Base-by-base conservation (phyloP, 2,113 vertebrate species). In the Parus major region DNA sequence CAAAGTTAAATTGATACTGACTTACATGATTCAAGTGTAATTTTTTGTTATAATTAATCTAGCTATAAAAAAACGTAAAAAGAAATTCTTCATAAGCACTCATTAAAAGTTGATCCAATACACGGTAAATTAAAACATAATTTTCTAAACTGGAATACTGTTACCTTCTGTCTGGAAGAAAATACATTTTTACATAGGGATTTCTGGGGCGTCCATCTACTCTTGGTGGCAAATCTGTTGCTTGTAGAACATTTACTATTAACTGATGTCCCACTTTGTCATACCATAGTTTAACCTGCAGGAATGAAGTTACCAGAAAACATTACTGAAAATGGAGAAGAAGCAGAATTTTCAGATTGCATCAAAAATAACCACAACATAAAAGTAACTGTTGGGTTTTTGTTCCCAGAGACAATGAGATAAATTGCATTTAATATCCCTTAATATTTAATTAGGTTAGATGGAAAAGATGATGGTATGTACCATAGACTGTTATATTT, bases 141-240 rank as follows among this genome's bases (percentile, higher is more conserved):
- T 81, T 82, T 89, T 94, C 66, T 86, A 23, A 75, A 49, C 23
- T 49, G 15, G 59, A 92, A 57, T 59, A 57, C 12, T 97, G 95
- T 97, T 98, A 98, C 98, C 98, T 98, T 98, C 98, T 98, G 90
- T 99, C 99, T 71, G 99, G 99, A 95, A 99, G 99, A 97, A 99
- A 99, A 97, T 99, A 99, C 99, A 99, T 99, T 98, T 99, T 99
- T 93, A 99, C 99, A 90, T 99, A 99, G 42, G 99, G 99, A 97
- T 99, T 99, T 70, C 99, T 98, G 56, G 99, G 99, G 61, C 99
- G 98, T 53, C 99, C 99, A 61, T 99, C 99, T 63, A 97, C 97
- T 96, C 99, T 98, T 70, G 98, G 16, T 56, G 99, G 99, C 75
- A 99, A 98, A 94, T 99, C 99, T 97, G 98, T 99, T 98, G 99